Conservation (phyloP, 2,797 vertebrate genomes). For the Arremon aurantiirostris region DNA sequence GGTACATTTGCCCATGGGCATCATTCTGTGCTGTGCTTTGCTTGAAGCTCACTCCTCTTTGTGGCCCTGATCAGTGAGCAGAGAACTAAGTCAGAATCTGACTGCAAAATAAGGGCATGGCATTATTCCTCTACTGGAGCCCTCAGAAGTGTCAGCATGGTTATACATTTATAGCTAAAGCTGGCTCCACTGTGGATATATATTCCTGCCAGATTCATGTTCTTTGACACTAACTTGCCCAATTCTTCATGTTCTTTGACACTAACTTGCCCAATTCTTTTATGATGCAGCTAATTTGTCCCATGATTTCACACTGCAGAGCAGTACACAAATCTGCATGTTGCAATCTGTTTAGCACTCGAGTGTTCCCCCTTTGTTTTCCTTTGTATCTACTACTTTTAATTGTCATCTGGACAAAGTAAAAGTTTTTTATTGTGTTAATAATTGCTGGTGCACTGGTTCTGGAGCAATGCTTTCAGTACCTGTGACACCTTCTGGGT, state of each 20-base stretch:
- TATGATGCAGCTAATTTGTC: background rate
- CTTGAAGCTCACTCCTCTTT: background rate
- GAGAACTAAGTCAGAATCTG: background rate
- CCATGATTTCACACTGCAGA: background rate
- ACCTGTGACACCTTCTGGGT: background rate
- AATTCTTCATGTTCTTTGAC: background rate
- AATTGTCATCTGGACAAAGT: background rate
- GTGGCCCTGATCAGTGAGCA: background rate
- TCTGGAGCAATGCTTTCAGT: background rate
- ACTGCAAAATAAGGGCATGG: background rate
- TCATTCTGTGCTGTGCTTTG: background rate
- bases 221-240: background rate
- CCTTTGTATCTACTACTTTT: background rate
- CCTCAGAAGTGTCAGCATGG: accelerated
- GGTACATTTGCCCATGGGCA: accelerated
- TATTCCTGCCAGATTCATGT: background rate
- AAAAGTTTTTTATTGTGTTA: background rate
- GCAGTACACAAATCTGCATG: background rate
- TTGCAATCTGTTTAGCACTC: background rate
- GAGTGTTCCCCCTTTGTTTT: background rate
- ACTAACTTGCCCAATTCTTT: background rate
- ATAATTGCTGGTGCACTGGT: background rate
- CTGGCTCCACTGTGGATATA: background rate
- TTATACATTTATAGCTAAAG: background rate
- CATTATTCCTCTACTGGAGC: background rate